These are phyloP conservation scores for Diorhabda elongata DNA, from an alignment of 1,140 invertebrate genomes.

Conservation along the genomic window DNA sequence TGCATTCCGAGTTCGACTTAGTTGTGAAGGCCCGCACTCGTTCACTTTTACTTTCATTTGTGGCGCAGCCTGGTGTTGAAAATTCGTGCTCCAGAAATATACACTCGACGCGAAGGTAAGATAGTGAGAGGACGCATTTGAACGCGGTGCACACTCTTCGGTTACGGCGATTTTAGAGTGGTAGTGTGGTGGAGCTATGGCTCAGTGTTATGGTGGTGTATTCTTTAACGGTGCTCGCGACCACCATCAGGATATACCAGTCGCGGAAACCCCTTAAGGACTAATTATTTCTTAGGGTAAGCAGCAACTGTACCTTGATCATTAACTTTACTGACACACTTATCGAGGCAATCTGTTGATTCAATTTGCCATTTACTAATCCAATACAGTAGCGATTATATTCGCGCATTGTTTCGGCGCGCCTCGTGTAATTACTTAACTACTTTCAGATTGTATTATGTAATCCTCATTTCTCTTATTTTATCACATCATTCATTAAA, in stretches of 20 bases:
- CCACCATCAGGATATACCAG: conserved; percentile 32
- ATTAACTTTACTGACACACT: too few relatives aligned
- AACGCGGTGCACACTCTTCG: conserved; percentile 23
- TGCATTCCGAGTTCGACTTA: conserved; percentile 18
- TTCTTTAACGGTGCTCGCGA: conserved; percentile 35
- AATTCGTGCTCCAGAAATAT: conserved; percentile 45
- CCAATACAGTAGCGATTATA: conserved; percentile 16
- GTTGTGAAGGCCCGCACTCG: conserved; percentile 41
- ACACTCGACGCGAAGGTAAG: conserved; percentile 40
- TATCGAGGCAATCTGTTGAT: conserved; percentile 31
- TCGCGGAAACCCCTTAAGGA: conserved; percentile 36
- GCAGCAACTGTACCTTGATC: conserved; percentile 4
- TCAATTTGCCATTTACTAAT: conserved; percentile 15
- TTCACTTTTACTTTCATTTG: conserved; percentile 50
- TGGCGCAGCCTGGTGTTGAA: conserved; percentile 41
- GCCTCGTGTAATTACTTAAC: conserved; percentile 35
- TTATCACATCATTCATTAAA: conserved; percentile 31
- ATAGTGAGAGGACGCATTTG: conserved; percentile 29
- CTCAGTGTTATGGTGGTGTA: conserved; percentile 34
- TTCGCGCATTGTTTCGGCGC: conserved; percentile 36
- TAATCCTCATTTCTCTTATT: conserved; percentile 37
- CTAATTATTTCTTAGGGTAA: conserved; percentile 31
- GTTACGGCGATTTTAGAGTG: conserved; percentile 9
- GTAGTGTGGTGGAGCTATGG: conserved; percentile 41
- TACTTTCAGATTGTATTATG: conserved; percentile 36